phyloP scores from a whole-genome alignment of 1,140 invertebrate genomes.

The Hyposmocoma kahamanoa region DNA sequence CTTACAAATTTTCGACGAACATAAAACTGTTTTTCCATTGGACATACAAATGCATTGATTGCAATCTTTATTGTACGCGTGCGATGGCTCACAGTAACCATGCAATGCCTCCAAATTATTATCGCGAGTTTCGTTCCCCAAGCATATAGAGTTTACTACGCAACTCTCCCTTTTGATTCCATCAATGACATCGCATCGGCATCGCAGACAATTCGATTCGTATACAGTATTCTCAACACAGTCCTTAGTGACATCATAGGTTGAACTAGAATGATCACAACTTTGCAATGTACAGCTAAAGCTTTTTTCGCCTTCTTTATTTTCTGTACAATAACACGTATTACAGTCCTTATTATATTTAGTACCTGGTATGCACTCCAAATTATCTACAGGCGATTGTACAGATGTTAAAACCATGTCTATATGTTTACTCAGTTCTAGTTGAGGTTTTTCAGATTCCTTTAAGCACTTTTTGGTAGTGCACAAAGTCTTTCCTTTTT shows the following conservation, averaged over 20 bases:
- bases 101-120: constrained; percentile 14
- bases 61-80: constrained; percentile 36
- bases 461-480: constrained; percentile 30
- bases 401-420: constrained; percentile 6
- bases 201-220: constrained; percentile 36
- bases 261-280: constrained; percentile 17
- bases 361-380: constrained; percentile 29
- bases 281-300: constrained; percentile 28
- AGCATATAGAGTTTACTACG: constrained; percentile 21
- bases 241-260: constrained; percentile 16
- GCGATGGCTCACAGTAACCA: constrained; percentile 46
- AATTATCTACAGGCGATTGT: constrained; percentile 18
- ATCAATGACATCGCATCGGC: constrained; percentile 24
- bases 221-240: constrained; percentile 35
- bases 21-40: constrained; percentile 39
- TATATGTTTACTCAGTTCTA: neutral
- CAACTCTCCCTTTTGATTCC: constrained; percentile 29
- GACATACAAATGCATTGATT: constrained; percentile 39
- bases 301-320: constrained; percentile 20
- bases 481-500: constrained; percentile 26
- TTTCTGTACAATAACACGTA: constrained; percentile 31
- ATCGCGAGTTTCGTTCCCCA: neutral
- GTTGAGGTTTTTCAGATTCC: constrained; percentile 1
- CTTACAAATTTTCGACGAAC: constrained; percentile 31
- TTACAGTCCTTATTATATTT: constrained; percentile 37